Base-by-base conservation (phyloP, 2,113 vertebrate genomes). In the Mungos mungo region DNA sequence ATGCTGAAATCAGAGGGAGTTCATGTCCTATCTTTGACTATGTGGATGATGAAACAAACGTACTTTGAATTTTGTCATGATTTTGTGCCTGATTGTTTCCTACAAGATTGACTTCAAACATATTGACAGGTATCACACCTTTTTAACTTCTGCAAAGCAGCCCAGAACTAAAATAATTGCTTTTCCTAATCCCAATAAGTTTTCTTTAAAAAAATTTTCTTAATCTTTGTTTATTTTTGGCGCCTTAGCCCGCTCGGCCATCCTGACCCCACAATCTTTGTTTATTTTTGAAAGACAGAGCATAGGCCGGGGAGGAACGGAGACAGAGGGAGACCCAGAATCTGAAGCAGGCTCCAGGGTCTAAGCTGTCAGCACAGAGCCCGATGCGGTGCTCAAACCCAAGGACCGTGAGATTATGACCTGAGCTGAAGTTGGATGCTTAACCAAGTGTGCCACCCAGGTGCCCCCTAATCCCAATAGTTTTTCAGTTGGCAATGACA, bases 31-130 rank as follows among this genome's bases (percentile, higher is more conserved):
- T 83, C 18, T 88, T 47, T 60, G 72, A 76, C 65, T 25, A 86
- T 35, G 4, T 89, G 35, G 47, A 81, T 76, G 47, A 85, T 33
- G 14, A 95, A 96, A 88, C 19, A 65, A 60, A 23, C 23, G 6
- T 27, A 96, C 52, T 38, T 35, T 87, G 76, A 18, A 79, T 16
- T 96, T 83, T 65, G 47, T 50, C 47, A 80, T 33, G 29, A 90
- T 38, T 93, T 94, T 84, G 80, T 35, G 57, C 52, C 85, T 74
- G 5, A n/a, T 57, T 3, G 5, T 79, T 96, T 90, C 87, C 25
- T 74, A 81, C 21, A 90, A 81, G 71, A 88, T 0, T 85, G 84
- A 79, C 63, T 95, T 97, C 65, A 86, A 89, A 86, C 35, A 80
- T 15, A 87, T 0, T 57, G 27, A 88, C 19, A 96, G 35, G 77